These are phyloP conservation scores for Aleiodes testaceus DNA, from an alignment of 2,888 invertebrate species.

Conservation along the genomic window DNA sequence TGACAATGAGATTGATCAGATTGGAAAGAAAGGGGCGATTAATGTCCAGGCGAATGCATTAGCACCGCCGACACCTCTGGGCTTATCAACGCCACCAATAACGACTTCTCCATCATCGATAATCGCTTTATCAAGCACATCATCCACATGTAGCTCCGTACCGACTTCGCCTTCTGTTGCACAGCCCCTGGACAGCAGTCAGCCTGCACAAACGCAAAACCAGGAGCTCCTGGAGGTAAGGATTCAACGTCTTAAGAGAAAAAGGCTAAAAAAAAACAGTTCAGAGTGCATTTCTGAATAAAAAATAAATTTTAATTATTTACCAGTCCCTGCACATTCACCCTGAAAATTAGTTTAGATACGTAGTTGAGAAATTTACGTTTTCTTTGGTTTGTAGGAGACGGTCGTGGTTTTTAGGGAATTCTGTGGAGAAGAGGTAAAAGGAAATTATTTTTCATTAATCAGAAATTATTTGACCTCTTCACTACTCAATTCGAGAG, in stretches of 20 bases:
- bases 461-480: too few species aligned
- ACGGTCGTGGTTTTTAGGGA: slow-evolving; percentile 32
- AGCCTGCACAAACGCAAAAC: slow-evolving; percentile 69
- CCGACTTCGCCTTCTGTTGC: slow-evolving; percentile 46
- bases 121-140: slow-evolving; percentile 42
- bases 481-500: too few species aligned
- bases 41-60: slow-evolving; percentile 10
- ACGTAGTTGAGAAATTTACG: too few species aligned
- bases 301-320: too few species aligned
- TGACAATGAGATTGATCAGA: slow-evolving; percentile 57
- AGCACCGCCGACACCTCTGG: slow-evolving; percentile 32
- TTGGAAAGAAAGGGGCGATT: slow-evolving; percentile 35
- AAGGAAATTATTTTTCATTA: too few species aligned
- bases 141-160: slow-evolving; percentile 45
- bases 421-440: too few species aligned
- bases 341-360: too few species aligned
- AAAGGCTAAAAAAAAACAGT: not conserved
- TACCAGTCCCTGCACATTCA: too few species aligned
- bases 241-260: slow-evolving; percentile 51
- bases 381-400: not conserved
- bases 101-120: slow-evolving; percentile 44
- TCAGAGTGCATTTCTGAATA: not conserved
- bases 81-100: slow-evolving; percentile 40
- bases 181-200: slow-evolving; percentile 62
- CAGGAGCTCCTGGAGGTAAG: slow-evolving; percentile 73